phyloP scores from a whole-genome alignment of 1,140 invertebrate species.

The Drosophila kepulauana region DNA sequence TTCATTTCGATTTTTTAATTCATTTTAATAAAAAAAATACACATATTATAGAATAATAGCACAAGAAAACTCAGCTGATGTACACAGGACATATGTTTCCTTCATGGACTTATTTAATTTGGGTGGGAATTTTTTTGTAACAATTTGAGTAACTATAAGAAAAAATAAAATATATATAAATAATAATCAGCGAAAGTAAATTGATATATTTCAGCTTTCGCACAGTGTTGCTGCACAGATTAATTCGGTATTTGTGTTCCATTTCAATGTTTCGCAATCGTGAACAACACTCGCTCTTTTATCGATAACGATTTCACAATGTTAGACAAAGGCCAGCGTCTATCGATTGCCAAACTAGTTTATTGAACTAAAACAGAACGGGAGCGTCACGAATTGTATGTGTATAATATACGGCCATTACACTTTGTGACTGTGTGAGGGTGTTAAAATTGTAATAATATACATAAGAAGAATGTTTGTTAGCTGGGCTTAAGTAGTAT shows the following conservation, averaged over 20 bases:
- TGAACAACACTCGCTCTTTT: conserved; percentile 88
- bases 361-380: conserved; percentile 27
- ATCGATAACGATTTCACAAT: conserved; percentile 9
- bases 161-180: background rate
- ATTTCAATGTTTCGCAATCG: conserved; percentile 15
- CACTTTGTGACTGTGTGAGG: conserved; percentile 39
- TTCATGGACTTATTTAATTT: too few relatives aligned
- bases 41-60: too few relatives aligned
- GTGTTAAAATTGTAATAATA: conserved; percentile 33
- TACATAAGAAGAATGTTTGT: conserved; percentile 22
- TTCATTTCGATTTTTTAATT: too few relatives aligned
- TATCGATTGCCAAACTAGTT: conserved; percentile 89
- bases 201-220: too few relatives aligned
- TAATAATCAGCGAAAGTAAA: background rate
- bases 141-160: too few relatives aligned
- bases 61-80: too few relatives aligned
- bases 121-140: too few relatives aligned
- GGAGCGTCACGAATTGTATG: conserved; percentile 39
- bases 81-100: too few relatives aligned
- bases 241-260: conserved; percentile 1
- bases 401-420: conserved; percentile 46
- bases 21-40: too few relatives aligned
- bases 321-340: conserved; percentile 87
- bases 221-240: too few relatives aligned
- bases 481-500: conserved; percentile 3